These are phyloP conservation scores for Anthoscopus minutus DNA, from an alignment of 2,113 vertebrate genomes.

Conservation along the genomic window DNA sequence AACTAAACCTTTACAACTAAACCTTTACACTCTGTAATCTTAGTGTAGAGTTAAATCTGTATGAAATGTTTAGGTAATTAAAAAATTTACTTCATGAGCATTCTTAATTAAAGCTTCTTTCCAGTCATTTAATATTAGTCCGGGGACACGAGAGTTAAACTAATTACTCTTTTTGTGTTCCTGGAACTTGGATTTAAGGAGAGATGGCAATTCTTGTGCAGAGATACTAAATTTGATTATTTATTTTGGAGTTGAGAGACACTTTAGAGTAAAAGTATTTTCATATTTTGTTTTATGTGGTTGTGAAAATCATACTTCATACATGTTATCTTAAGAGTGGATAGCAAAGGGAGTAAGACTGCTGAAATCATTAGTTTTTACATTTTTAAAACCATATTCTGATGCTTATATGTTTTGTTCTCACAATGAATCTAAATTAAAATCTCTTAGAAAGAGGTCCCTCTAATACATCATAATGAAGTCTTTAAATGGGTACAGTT, in stretches of 20 bases:
- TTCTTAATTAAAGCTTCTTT: neutral
- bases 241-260: neutral
- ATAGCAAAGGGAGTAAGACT: neutral
- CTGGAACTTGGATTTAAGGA: slow-evolving; percentile 1
- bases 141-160: neutral
- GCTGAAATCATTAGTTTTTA: neutral
- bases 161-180: neutral
- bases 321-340: neutral
- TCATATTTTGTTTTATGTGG: neutral
- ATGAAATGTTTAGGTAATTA: neutral
- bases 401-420: slow-evolving; percentile 17
- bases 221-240: neutral
- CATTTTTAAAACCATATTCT: neutral
- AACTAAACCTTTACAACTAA: neutral
- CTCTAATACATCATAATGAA: slow-evolving; percentile 46
- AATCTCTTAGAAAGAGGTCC: slow-evolving; percentile 44
- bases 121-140: neutral
- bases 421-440: slow-evolving; percentile 52
- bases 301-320: neutral
- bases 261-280: neutral
- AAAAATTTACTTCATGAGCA: neutral
- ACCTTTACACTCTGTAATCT: neutral
- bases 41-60: neutral
- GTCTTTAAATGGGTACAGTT: slow-evolving; percentile 52
- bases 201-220: neutral